These are phyloP conservation scores for Paramormyrops hopkinsi DNA, from an alignment of 2,797 vertebrate genomes.

Conservation along the genomic window DNA sequence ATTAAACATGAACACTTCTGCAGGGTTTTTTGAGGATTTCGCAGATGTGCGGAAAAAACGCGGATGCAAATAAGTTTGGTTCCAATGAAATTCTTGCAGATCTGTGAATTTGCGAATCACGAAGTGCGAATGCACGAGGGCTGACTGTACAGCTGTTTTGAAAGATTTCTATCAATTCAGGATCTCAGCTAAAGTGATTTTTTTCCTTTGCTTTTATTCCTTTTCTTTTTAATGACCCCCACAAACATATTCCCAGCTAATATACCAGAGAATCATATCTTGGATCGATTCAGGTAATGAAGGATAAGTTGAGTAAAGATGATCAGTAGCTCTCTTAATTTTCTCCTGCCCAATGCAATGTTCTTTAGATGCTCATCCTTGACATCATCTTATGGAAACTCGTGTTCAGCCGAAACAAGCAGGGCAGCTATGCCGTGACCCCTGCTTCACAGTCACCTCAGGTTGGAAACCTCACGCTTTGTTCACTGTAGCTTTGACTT, in stretches of 20 bases:
- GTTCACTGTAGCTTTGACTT: conserved; percentile 43
- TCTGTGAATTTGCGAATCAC: too few species aligned
- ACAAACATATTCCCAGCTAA: conserved; percentile 41
- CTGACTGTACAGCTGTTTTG: neutral
- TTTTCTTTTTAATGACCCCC: conserved; percentile 8
- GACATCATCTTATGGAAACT: conserved; percentile 97
- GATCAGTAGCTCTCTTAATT: conserved; percentile 76
- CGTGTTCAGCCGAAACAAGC: conserved; percentile 97
- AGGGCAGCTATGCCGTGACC: conserved; percentile 78
- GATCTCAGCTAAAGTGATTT: neutral
- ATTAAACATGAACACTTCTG: too few species aligned
- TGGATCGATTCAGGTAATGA: neutral
- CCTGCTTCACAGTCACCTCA: conserved; percentile 78
- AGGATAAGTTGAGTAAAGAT: conserved; percentile 16
- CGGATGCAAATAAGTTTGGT: too few species aligned
- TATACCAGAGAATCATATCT: conserved; percentile 22
- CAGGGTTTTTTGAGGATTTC: too few species aligned
- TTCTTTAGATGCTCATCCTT: conserved; percentile 95
- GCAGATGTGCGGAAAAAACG: too few species aligned
- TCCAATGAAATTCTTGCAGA: too few species aligned
- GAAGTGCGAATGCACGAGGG: too few species aligned
- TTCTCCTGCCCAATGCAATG: conserved; percentile 71
- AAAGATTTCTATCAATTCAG: conserved; percentile 13
- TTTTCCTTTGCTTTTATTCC: conserved; percentile 21
- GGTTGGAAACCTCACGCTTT: conserved; percentile 81